phyloP scores from a whole-genome alignment of 2,888 invertebrate genomes.

The Micoletzkya japonica region DNA sequence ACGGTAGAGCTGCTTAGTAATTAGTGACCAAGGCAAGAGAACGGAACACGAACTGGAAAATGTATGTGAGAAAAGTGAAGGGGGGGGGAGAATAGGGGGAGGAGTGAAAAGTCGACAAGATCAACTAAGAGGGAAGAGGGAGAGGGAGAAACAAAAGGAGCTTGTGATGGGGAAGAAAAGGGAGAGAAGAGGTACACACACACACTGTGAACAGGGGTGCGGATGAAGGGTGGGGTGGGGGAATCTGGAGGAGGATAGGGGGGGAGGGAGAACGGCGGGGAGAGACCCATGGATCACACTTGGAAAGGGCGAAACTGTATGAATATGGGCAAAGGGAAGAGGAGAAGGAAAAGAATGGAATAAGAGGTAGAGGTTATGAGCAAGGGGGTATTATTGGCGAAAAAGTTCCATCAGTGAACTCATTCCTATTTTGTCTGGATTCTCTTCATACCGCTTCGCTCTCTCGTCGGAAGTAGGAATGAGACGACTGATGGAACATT shows the following conservation, averaged over 20 bases:
- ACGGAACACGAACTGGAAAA: neutral
- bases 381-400: too few species aligned
- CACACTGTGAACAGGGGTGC: neutral
- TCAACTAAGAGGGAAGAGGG: conserved; percentile 1
- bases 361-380: conserved; percentile 1
- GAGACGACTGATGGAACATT: too few species aligned
- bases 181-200: conserved; percentile 3
- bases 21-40: neutral
- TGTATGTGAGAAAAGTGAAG: neutral
- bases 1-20: neutral
- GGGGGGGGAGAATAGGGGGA: neutral
- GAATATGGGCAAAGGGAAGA: neutral
- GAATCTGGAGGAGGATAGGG: too few species aligned
- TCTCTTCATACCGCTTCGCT: too few species aligned
- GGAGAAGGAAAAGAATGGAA: conserved; percentile 2
- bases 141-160: conserved; percentile 19
- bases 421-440: too few species aligned
- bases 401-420: too few species aligned
- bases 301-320: neutral
- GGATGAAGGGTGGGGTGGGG: too few species aligned
- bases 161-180: too few species aligned
- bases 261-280: too few species aligned
- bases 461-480: too few species aligned
- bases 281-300: too few species aligned
- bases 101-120: neutral